Evolutionary conservation across 2,888 invertebrate species (phyloP).

Genomic region (Dugesia japonica): DNA sequence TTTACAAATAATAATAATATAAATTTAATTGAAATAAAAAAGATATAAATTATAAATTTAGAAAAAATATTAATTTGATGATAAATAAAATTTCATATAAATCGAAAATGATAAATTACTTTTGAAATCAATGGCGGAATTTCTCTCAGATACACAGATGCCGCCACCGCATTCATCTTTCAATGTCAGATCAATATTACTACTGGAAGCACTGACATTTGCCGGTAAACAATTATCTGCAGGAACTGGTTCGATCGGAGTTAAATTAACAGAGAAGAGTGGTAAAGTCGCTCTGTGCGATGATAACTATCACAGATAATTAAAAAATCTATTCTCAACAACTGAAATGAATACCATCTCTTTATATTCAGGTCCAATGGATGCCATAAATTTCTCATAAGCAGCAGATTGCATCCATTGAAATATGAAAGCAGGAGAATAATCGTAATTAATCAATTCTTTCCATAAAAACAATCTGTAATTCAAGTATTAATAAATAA

Average conservation of each 20-base stretch:
- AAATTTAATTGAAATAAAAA: no score
- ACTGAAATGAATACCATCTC: not conserved
- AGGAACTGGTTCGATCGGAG: not conserved
- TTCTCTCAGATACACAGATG: not conserved
- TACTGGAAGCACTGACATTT: not conserved
- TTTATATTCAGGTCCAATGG: not conserved
- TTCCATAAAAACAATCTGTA: not conserved
- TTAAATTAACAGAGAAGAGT: not conserved
- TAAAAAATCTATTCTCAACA: no score
- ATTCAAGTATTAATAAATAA: no score
- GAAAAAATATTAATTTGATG: no score
- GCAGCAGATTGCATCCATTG: not conserved
- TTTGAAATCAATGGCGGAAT: not conserved
- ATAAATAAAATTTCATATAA: no score
- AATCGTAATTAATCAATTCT: not conserved
- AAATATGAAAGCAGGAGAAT: not conserved
- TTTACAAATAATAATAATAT: no score
- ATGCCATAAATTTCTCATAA: not conserved
- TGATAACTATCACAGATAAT: no score
- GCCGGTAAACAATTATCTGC: not conserved
- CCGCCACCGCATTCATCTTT: not conserved
- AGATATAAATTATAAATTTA: no score
- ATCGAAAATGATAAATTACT: not conserved
- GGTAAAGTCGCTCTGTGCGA: not conserved
- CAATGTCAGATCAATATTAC: not conserved